phyloP scores from a whole-genome alignment of 2,113 vertebrate species.

The Paramisgurnus dabryanus region DNA sequence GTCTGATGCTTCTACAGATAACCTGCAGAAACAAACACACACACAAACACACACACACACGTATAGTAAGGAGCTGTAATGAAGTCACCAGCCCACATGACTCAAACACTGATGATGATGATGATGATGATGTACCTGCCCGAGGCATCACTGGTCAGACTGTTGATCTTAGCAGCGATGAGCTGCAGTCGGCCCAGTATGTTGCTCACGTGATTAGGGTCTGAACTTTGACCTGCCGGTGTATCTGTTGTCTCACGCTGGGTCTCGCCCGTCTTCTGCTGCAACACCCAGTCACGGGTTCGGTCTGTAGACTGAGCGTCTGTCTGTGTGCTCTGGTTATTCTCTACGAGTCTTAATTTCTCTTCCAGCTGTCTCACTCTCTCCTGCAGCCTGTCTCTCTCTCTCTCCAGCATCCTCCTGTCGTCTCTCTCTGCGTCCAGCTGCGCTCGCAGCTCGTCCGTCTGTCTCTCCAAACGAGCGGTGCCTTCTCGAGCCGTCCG shows the following conservation, averaged over 20 bases:
- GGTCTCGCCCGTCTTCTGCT: slow-evolving; percentile 77
- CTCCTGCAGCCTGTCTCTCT: slow-evolving; percentile 68
- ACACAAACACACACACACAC: background rate
- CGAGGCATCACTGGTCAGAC: slow-evolving; percentile 74
- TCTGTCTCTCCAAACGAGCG: slow-evolving; percentile 69
- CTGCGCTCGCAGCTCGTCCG: slow-evolving; percentile 76
- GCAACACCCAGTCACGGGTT: slow-evolving; percentile 85
- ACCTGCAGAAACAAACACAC: slow-evolving; percentile 63
- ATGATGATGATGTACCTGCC: slow-evolving; percentile 69
- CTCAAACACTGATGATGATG: too few species aligned
- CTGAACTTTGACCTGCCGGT: slow-evolving; percentile 57
- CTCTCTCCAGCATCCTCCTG: slow-evolving; percentile 75
- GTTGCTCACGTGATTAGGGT: slow-evolving; percentile 71
- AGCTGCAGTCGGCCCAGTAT: slow-evolving; percentile 79
- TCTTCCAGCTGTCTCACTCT: slow-evolving; percentile 17
- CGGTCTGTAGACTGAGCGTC: slow-evolving; percentile 65
- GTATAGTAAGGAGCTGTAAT: background rate
- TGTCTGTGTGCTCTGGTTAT: background rate
- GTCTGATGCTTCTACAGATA: slow-evolving; percentile 77
- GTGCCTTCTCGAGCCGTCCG: slow-evolving; percentile 73
- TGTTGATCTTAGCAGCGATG: slow-evolving; percentile 76
- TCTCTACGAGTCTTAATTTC: background rate
- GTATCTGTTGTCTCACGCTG: slow-evolving; percentile 57
- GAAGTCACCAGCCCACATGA: slow-evolving; percentile 24
- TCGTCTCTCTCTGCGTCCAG: slow-evolving; percentile 78